Evolutionary conservation across 37 sponge, comb jelly and placozoan species (phyloP).

Genomic region (Cladorhizidae sp.): DNA sequence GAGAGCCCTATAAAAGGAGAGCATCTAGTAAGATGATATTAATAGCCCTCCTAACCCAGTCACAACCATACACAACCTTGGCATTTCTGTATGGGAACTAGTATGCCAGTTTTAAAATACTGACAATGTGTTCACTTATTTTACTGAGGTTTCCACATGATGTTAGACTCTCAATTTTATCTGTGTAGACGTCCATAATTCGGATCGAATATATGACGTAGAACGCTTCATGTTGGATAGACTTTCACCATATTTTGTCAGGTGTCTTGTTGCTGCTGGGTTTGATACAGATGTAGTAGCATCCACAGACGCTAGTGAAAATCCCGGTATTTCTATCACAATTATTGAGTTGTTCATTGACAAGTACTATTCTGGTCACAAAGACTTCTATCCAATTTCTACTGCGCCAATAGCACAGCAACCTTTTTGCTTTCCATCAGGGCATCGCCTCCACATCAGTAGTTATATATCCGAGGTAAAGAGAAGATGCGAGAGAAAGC

Average conservation of each 20-base stretch:
- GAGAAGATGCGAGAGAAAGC: background rate
- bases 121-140: no score
- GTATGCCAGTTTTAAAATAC: no score
- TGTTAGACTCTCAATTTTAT: no score
- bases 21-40: no score
- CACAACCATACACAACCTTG: no score
- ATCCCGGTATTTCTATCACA: slow-evolving; percentile 29
- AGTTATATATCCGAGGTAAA: slow-evolving; percentile 20
- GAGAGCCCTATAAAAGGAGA: no score
- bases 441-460: slow-evolving; percentile 10
- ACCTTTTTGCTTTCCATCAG: slow-evolving; percentile 37
- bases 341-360: slow-evolving; percentile 21
- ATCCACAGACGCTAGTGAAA: background rate
- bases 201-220: background rate
- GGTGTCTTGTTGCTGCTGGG: slow-evolving; percentile 24
- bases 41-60: no score
- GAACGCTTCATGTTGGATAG: slow-evolving; percentile 11
- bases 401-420: background rate
- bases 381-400: background rate
- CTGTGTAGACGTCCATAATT: no score
- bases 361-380: background rate
- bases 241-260: slow-evolving; percentile 24
- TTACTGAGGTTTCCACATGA: no score
- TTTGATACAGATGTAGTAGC: slow-evolving; percentile 27
- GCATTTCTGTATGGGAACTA: no score